A percentile compares a stretch with the other conserved stretches of the same genome.
phyloP scores from a whole-genome alignment of 2,888 invertebrate species.

The Cryptosula pallasiana region DNA sequence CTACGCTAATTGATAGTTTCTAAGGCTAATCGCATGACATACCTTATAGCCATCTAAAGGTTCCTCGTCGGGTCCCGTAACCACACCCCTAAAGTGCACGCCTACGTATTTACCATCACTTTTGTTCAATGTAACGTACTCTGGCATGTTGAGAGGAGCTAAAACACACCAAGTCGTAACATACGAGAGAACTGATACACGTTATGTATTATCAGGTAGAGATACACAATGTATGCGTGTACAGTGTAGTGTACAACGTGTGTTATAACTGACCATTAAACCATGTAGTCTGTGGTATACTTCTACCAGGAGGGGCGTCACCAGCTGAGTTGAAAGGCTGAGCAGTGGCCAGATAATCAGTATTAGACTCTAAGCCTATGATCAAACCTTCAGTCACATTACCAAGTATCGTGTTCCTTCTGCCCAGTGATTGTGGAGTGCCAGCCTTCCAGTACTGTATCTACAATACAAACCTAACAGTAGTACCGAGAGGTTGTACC shows the following conservation, averaged over 20 bases:
- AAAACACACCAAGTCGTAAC: conserved; percentile 29
- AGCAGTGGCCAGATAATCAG: conserved; percentile 75
- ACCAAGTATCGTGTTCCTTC: conserved; percentile 57
- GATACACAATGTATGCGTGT: no score
- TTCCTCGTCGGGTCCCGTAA: conserved; percentile 83
- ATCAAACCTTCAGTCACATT: conserved; percentile 80
- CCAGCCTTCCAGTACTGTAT: conserved; percentile 13
- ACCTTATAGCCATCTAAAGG: conserved; percentile 89
- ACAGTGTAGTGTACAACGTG: no score
- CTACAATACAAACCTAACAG: not conserved
- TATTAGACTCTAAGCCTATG: conserved; percentile 86
- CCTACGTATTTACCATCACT: conserved; percentile 79
- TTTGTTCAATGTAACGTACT: conserved; percentile 78
- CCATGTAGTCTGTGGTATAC: conserved; percentile 22
- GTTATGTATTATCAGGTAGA: no score
- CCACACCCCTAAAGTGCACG: conserved; percentile 89
- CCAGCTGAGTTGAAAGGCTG: conserved; percentile 30
- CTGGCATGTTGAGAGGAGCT: conserved; percentile 90
- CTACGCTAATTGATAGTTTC: no score
- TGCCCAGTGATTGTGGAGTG: not conserved
- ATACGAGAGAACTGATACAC: not conserved
- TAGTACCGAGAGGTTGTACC: no score
- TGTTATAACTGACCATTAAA: conserved; percentile 22
- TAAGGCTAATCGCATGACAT: no score
- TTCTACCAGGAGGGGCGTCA: conserved; percentile 27